A percentile compares a stretch with the other conserved stretches of the same genome.
Conservation (phyloP, 2,888 invertebrate genomes). For the Synergus itoensis region DNA sequence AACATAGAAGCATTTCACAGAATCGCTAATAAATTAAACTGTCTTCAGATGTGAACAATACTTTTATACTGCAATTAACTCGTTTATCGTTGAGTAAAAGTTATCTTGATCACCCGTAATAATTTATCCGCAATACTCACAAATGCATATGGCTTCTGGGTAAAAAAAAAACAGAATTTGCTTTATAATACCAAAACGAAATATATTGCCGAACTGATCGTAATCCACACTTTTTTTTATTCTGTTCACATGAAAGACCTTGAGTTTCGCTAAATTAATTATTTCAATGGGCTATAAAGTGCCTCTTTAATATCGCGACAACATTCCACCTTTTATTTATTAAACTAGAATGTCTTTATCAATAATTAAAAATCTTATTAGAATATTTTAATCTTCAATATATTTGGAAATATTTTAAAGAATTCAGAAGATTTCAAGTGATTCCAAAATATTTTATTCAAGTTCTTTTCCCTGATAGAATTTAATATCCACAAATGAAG, state of each 20-base stretch:
- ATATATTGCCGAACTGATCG: background rate
- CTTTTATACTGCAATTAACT: constrained; percentile 24
- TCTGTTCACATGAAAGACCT: background rate
- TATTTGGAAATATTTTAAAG: too few relatives aligned
- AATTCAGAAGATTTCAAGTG: too few relatives aligned
- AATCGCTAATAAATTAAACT: constrained; percentile 26
- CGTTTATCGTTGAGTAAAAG: constrained; percentile 5
- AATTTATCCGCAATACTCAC: background rate
- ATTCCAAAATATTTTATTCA: too few relatives aligned
- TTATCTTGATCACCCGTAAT: constrained; percentile 31
- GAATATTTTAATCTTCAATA: too few relatives aligned
- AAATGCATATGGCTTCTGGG: background rate
- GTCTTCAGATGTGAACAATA: constrained; percentile 27
- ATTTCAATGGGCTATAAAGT: background rate
- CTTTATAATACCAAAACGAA: background rate
- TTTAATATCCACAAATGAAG: too few relatives aligned
- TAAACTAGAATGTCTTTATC: too few relatives aligned
- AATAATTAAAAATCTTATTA: too few relatives aligned
- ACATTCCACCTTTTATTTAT: background rate
- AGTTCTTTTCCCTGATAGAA: too few relatives aligned
- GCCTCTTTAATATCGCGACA: background rate
- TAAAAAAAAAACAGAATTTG: background rate
- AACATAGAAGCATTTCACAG: constrained; percentile 25
- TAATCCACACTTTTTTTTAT: background rate
- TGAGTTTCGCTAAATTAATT: constrained; percentile 3